Evolutionary conservation across 2,113 vertebrate genomes (phyloP).

Genomic region (Tamias sibiricus): DNA sequence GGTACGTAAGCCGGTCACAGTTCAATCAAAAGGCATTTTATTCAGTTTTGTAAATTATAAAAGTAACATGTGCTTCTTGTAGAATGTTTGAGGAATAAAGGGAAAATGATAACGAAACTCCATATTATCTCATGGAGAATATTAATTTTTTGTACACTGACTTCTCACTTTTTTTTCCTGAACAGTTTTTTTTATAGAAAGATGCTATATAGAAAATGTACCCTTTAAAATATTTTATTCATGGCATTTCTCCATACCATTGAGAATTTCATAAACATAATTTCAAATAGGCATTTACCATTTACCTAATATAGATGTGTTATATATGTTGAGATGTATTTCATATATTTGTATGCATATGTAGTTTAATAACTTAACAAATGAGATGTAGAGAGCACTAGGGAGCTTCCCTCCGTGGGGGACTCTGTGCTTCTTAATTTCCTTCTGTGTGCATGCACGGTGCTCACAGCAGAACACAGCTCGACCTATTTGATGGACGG

Average conservation of each 20-base stretch:
- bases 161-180: not conserved
- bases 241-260: not conserved
- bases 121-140: not conserved
- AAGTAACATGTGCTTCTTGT: not conserved
- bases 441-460: not conserved
- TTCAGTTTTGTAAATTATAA: slow-evolving; percentile 1
- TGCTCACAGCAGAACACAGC: not conserved
- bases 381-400: not conserved
- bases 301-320: not conserved
- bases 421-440: not conserved
- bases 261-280: slow-evolving; percentile 9
- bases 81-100: slow-evolving; percentile 25
- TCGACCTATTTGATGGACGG: not conserved
- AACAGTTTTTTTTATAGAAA: not conserved
- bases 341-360: too few species aligned
- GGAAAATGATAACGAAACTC: not conserved
- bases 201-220: not conserved
- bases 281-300: slow-evolving; percentile 9
- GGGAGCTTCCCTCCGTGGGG: not conserved
- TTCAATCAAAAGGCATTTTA: not conserved
- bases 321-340: not conserved
- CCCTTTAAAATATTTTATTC: slow-evolving; percentile 3
- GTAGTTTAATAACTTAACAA: not conserved
- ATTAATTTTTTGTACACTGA: not conserved
- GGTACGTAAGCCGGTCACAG: not conserved